Conservation (phyloP, 2,888 invertebrate genomes). For the Rhogogaster chlorosoma region DNA sequence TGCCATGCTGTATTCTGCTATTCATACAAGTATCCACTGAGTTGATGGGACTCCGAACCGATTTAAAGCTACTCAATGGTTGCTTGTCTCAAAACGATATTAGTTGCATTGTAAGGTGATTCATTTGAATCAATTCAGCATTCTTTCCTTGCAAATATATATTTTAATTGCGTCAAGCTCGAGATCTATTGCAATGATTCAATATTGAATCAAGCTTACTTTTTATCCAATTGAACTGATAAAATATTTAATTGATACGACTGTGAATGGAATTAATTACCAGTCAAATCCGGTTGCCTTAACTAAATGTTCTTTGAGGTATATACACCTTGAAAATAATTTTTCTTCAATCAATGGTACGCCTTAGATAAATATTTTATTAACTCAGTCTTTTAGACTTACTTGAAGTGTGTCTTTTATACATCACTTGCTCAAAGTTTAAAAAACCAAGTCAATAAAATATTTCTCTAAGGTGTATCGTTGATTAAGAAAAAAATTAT, state of each 20-base stretch:
- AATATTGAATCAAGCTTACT: not conserved
- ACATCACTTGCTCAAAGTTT: not conserved
- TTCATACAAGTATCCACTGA: not conserved
- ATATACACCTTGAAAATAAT: not conserved
- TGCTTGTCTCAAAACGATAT: not conserved
- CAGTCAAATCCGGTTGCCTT: not conserved
- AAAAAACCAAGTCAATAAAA: not conserved
- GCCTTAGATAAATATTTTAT: not conserved
- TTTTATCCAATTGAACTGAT: not conserved
- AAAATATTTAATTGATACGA: not conserved
- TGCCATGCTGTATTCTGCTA: not conserved
- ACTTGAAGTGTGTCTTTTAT: not conserved
- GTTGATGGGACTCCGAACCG: not conserved
- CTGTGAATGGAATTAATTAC: not conserved
- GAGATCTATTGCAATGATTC: not conserved
- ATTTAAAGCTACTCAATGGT: not conserved
- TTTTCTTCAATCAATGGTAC: not conserved
- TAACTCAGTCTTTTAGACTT: not conserved
- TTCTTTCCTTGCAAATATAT: not conserved
- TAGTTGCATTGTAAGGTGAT: not conserved
- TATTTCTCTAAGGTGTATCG: not conserved
- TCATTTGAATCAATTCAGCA: not conserved
- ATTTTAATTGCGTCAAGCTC: not conserved
- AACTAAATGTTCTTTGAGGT: not conserved
- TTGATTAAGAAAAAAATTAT: not conserved